These are phyloP conservation scores for Frankliniella fusca DNA, from an alignment of 2,888 invertebrate species.

Conservation along the genomic window DNA sequence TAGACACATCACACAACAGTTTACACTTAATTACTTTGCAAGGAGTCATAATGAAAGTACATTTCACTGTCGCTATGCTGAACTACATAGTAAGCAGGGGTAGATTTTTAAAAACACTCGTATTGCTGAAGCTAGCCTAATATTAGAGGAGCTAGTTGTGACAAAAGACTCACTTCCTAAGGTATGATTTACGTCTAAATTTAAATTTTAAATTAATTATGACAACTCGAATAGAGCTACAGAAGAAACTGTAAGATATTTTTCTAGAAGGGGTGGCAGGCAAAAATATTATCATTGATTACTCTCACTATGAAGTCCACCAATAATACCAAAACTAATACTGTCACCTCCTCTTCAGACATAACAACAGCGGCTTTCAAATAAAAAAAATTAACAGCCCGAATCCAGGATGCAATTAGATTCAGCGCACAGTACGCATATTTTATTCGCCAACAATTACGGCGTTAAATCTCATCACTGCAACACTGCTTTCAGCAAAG, in stretches of 20 bases:
- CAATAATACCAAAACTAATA: not conserved
- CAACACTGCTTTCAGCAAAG: no score
- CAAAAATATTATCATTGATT: no score
- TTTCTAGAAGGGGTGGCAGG: no score
- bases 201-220: not conserved
- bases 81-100: not conserved
- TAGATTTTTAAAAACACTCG: not conserved
- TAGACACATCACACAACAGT: not conserved
- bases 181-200: not conserved
- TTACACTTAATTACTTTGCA: not conserved
- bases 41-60: not conserved
- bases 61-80: not conserved
- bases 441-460: no score
- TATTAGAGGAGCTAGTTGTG: not conserved
- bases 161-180: not conserved
- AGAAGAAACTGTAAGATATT: no score
- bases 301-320: no score
- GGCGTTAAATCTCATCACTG: no score
- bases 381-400: no score
- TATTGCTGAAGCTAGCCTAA: not conserved
- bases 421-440: not conserved
- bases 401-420: no score
- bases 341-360: constrained; percentile 1
- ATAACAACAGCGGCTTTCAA: not conserved
- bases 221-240: no score